phyloP scores from a whole-genome alignment of 1,140 invertebrate genomes.

The Linepithema humile region DNA sequence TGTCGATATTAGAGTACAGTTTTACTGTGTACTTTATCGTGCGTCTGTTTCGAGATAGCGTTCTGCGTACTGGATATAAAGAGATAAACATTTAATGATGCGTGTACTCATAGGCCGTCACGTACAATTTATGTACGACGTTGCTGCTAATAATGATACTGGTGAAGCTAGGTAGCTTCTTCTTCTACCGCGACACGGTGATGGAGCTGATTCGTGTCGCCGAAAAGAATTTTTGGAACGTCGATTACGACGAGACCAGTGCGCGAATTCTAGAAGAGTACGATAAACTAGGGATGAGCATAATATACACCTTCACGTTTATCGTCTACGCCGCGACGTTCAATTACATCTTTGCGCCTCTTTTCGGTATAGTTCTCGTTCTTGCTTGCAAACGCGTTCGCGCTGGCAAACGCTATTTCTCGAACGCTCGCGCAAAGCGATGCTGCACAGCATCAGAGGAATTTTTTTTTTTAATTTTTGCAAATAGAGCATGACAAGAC shows the following conservation, averaged over 20 bases:
- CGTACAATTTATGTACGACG: slow-evolving; percentile 56
- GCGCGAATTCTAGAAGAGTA: slow-evolving; percentile 45
- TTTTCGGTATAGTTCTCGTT: slow-evolving; percentile 51
- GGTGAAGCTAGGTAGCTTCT: slow-evolving; percentile 63
- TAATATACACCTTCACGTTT: slow-evolving; percentile 47
- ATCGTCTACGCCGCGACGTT: slow-evolving; percentile 22
- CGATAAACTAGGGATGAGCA: slow-evolving; percentile 51
- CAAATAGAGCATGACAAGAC: slow-evolving; percentile 46
- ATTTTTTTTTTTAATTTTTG: not conserved
- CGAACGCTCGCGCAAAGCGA: not conserved
- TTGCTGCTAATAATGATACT: slow-evolving; percentile 62
- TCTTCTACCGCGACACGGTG: slow-evolving; percentile 51
- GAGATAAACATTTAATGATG: not conserved
- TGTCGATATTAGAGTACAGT: not conserved
- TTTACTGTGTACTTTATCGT: not conserved
- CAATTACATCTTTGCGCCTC: slow-evolving; percentile 56
- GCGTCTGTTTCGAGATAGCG: not conserved
- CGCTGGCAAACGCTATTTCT: not conserved
- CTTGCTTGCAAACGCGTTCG: not conserved
- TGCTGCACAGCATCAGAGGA: not conserved
- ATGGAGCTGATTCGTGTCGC: slow-evolving; percentile 60
- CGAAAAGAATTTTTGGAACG: slow-evolving; percentile 65
- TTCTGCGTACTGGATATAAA: no score
- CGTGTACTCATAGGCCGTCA: slow-evolving; percentile 52
- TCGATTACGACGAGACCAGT: slow-evolving; percentile 43